Evolutionary conservation across 2,888 invertebrate species (phyloP).

Genomic region (Lochmaea capreae): DNA sequence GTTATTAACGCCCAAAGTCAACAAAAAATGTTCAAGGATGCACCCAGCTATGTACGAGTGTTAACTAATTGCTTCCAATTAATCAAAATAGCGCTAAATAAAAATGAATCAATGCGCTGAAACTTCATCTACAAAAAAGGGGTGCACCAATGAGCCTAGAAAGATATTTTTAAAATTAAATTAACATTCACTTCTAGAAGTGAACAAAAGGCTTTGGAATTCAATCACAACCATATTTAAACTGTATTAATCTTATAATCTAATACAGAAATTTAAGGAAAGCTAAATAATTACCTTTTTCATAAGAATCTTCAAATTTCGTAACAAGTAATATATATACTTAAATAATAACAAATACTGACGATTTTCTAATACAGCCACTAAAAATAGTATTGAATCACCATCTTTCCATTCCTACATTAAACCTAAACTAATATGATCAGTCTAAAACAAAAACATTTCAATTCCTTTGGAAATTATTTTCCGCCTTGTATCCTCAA

Average conservation of each 20-base stretch:
- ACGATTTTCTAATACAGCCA: background rate
- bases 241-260: constrained; percentile 47
- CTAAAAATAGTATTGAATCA: background rate
- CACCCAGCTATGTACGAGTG: background rate
- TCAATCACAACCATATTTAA: constrained; percentile 53
- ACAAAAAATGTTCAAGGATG: background rate
- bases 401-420: background rate
- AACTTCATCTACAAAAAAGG: background rate
- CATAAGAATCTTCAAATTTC: constrained; percentile 51
- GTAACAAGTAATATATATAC: constrained; percentile 51
- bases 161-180: background rate
- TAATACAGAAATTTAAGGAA: constrained; percentile 44
- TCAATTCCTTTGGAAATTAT: background rate
- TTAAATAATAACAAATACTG: constrained; percentile 19
- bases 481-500: background rate
- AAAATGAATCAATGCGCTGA: background rate
- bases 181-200: background rate
- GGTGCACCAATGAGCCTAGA: background rate
- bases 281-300: constrained; percentile 46
- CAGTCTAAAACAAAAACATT: background rate
- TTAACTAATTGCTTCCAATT: background rate
- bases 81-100: background rate
- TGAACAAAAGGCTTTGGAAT: constrained; percentile 32
- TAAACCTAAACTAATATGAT: constrained; percentile 3
- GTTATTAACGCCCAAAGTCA: background rate